Conservation (phyloP, 2,888 invertebrate species). For the Drosophila siamana region DNA sequence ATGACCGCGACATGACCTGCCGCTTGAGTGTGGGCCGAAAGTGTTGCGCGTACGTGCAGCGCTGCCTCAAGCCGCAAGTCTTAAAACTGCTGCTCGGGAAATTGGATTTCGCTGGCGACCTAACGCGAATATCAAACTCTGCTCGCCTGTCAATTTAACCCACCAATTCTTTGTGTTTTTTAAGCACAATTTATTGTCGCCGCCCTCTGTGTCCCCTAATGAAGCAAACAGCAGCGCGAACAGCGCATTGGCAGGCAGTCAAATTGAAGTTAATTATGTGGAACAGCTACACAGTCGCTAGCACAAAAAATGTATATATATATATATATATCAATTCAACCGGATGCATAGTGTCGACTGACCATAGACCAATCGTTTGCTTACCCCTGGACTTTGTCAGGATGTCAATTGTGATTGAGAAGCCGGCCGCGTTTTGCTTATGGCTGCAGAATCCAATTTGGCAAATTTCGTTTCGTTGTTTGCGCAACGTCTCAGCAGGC, state of each 20-base stretch:
- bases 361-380: slow-evolving; percentile 41
- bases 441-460: slow-evolving; percentile 69
- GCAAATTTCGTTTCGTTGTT: slow-evolving; percentile 46
- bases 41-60: slow-evolving; percentile 79
- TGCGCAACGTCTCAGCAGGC: slow-evolving; percentile 61
- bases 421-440: slow-evolving; percentile 65
- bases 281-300: slow-evolving; percentile 50
- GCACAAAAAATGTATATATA: slow-evolving; percentile 18
- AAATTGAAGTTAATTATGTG: slow-evolving; percentile 78
- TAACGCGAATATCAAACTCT: slow-evolving; percentile 67
- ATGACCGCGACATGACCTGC: slow-evolving; percentile 84
- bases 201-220: slow-evolving; percentile 53
- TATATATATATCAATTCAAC: slow-evolving; percentile 73
- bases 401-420: slow-evolving; percentile 72
- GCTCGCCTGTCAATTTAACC: slow-evolving; percentile 70
- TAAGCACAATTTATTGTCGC: slow-evolving; percentile 68
- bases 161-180: slow-evolving; percentile 15
- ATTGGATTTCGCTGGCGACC: slow-evolving; percentile 68
- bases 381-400: slow-evolving; percentile 44
- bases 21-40: slow-evolving; percentile 52
- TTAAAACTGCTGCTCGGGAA: slow-evolving; percentile 68
- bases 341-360: slow-evolving; percentile 75
- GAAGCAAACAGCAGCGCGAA: slow-evolving; percentile 52
- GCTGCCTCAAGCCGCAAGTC: slow-evolving; percentile 63
- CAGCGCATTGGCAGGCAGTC: slow-evolving; percentile 66